Evolutionary conservation across 1,140 invertebrate genomes (phyloP).

Genomic region (Zaprionus ornatus): DNA sequence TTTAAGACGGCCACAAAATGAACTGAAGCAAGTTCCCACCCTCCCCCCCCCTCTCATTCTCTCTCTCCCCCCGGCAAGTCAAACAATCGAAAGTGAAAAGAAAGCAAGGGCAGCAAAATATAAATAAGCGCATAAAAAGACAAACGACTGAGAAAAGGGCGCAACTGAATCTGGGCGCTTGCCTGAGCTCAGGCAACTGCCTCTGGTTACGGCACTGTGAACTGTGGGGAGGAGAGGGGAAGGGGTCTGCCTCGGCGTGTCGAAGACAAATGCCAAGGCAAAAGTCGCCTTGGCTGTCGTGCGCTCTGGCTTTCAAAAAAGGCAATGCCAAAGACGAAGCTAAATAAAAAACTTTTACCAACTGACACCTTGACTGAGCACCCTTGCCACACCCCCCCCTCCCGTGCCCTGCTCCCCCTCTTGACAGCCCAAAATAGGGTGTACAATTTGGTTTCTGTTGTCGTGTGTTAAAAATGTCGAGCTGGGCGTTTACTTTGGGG

Average conservation of each 20-base stretch:
- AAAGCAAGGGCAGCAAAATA: constrained; percentile 20
- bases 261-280: constrained; percentile 60
- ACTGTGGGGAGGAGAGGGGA: too few species aligned
- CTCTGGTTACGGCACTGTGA: not conserved
- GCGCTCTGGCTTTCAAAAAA: constrained; percentile 34
- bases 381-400: not conserved
- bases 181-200: not conserved
- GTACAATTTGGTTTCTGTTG: constrained; percentile 59
- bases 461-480: constrained; percentile 28
- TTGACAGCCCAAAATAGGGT: constrained; percentile 34
- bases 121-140: constrained; percentile 19
- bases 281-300: constrained; percentile 17
- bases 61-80: not conserved
- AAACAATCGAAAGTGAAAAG: constrained; percentile 39
- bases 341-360: constrained; percentile 43
- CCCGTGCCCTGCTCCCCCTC: not conserved
- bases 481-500: constrained; percentile 16
- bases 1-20: constrained; percentile 76
- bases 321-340: constrained; percentile 37
- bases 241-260: not conserved
- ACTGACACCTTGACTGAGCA: constrained; percentile 48
- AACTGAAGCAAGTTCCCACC: constrained; percentile 40
- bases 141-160: constrained; percentile 33
- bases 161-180: not conserved
- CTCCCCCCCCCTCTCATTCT: constrained; percentile 10